Base-by-base conservation (phyloP, 1,140 invertebrate genomes). In the Lucilia cuprina region DNA sequence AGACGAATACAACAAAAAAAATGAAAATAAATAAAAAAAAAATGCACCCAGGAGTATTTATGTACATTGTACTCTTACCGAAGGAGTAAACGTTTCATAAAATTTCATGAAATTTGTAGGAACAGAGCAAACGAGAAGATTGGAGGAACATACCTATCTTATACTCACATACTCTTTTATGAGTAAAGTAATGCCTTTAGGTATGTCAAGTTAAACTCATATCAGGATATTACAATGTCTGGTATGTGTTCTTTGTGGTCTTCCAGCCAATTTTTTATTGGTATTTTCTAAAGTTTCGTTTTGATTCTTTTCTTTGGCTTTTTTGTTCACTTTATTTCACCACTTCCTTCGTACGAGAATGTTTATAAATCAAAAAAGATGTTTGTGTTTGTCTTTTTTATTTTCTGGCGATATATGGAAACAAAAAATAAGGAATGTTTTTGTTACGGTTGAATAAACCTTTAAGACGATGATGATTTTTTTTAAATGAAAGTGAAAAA, bases 401-500 rank as follows among this genome's bases (percentile, higher is more conserved):
- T 75, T 75, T 34, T 47, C 17, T 78, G 34, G 21, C 30, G 25
- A 34, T 41, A 35, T 19, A 41, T 5, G 41, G 34, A n/a, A n/a
- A n/a, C 30, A n/a, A 41, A 19, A 78, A 41, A 41, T 8, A 49
- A 80, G 49, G 19, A 80, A 49, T 80, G 47, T 80, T 80, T 80
- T 80, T 25, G n/a, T 80, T 80, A 80, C 47, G 77, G 77, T 80
- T 80, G 77, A 80, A 80, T 80, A 80, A 80, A 80, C 77, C 77
- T 80, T 80, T 47, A 49, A 50, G 77, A 80, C 41, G 47, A 49
- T 49, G 9, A 35, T 30, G n/a, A 14, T 50, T 19, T 12, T n/a
- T 80, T 80, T 50, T 49, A 80, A 80, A 80, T 80, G 77, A 80
- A 80, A 80, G 77, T 80, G 77, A 80, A 80, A 80, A 80, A 80